phyloP scores from a whole-genome alignment of 2,797 vertebrate genomes.

The Merluccius polli region DNA sequence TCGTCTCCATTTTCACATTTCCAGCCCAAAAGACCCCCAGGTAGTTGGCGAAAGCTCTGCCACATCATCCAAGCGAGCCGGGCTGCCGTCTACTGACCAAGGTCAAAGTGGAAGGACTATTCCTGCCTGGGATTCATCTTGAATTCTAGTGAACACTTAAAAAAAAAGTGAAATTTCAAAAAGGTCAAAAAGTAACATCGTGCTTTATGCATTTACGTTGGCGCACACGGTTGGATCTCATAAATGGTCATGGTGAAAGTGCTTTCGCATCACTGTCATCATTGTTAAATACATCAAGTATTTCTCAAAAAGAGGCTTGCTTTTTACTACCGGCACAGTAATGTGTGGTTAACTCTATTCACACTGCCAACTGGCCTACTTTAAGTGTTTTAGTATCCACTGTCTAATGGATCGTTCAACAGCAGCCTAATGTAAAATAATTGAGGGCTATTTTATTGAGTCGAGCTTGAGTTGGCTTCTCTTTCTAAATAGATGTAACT shows the following conservation, averaged over 20 bases:
- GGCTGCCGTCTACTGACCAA: background rate
- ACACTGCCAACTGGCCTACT: background rate
- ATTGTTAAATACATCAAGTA: background rate
- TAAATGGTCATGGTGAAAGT: background rate
- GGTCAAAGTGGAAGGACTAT: background rate
- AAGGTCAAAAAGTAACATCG: too few relatives aligned
- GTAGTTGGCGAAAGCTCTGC: background rate
- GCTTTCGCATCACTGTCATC: background rate
- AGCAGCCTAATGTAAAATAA: background rate
- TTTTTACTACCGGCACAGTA: background rate
- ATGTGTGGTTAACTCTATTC: background rate
- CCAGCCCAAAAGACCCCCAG: background rate
- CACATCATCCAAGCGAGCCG: background rate
- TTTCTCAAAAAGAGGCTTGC: background rate
- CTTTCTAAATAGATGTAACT: background rate
- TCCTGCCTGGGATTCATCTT: background rate
- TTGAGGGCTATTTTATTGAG: background rate
- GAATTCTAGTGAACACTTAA: background rate
- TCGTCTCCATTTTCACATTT: background rate
- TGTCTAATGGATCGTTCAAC: conserved; percentile 1
- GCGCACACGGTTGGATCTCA: background rate
- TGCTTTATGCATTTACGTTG: background rate
- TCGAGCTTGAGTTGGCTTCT: background rate
- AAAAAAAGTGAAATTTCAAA: background rate
- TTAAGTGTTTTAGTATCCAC: background rate